phyloP scores from a whole-genome alignment of 2,888 invertebrate genomes.

The Pegoplata infirma region DNA sequence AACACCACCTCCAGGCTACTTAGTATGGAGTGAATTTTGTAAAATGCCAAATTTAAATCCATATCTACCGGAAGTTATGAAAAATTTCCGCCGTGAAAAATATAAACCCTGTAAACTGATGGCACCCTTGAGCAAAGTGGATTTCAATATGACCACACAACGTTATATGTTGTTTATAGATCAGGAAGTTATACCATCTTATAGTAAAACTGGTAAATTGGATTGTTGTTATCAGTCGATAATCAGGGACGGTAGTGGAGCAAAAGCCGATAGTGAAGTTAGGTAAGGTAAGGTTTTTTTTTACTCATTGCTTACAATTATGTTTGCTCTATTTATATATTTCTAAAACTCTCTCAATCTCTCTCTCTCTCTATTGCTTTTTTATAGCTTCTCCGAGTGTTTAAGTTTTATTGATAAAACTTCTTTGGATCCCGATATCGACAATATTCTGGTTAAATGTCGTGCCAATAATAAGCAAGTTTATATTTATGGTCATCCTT shows the following conservation, averaged over 20 bases:
- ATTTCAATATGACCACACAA: constrained; percentile 67
- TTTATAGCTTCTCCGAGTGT: constrained; percentile 75
- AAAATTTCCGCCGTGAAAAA: constrained; percentile 79
- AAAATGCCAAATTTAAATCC: constrained; percentile 82
- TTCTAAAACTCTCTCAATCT: neutral
- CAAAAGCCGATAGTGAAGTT: constrained; percentile 71
- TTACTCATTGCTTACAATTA: neutral
- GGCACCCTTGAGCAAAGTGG: constrained; percentile 72
- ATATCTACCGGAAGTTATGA: constrained; percentile 80
- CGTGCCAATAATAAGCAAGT: constrained; percentile 71
- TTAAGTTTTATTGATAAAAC: constrained; percentile 77
- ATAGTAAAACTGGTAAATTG: constrained; percentile 65
- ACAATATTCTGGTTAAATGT: constrained; percentile 80
- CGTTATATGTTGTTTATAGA: constrained; percentile 72
- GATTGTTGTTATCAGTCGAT: constrained; percentile 76
- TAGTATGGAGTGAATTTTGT: constrained; percentile 81
- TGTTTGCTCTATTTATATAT: neutral
- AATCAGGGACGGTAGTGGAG: constrained; percentile 68
- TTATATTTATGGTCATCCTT: constrained; percentile 79
- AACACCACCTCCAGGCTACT: constrained; percentile 71
- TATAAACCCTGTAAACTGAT: constrained; percentile 79
- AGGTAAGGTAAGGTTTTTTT: constrained; percentile 65
- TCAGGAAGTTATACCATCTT: constrained; percentile 66
- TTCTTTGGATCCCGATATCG: constrained; percentile 74
- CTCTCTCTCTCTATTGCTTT: neutral